Percentiles rank a stretch among this genome's conserved stretches.
phyloP scores from a whole-genome alignment of 2,797 vertebrate species.

The Chelonia mydas region DNA sequence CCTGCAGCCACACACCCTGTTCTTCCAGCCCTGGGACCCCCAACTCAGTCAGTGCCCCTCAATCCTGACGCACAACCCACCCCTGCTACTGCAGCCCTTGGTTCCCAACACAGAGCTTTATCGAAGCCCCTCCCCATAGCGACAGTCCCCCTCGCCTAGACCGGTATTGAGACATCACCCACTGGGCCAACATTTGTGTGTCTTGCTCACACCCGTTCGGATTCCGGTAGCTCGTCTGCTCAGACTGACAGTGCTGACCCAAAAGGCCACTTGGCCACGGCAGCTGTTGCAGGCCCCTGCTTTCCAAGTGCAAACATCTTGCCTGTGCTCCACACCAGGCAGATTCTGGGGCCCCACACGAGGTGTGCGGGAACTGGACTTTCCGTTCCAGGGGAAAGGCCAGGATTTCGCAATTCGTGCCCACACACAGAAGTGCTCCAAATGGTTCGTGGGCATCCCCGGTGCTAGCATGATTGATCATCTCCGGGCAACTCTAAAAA shows the following conservation, averaged over 20 bases:
- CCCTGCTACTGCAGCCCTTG: neutral
- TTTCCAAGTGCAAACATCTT: too few relatives aligned
- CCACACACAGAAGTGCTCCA: too few relatives aligned
- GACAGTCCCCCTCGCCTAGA: neutral
- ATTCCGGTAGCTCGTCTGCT: neutral
- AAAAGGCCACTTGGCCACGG: too few relatives aligned
- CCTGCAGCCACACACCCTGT: neutral
- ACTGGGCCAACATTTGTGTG: neutral
- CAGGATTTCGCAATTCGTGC: neutral
- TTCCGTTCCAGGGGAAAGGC: neutral
- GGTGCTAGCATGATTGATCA: neutral
- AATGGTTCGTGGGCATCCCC: neutral
- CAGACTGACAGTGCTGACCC: neutral
- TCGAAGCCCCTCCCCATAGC: too few relatives aligned
- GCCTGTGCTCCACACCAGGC: neutral
- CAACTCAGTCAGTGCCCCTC: neutral
- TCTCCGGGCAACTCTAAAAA: too few relatives aligned
- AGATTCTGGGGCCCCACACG: neutral
- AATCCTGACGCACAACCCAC: fast-evolving
- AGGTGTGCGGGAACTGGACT: neutral
- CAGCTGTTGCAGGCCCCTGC: too few relatives aligned
- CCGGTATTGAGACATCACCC: too few relatives aligned
- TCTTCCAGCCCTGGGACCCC: neutral
- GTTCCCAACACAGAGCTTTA: too few relatives aligned
- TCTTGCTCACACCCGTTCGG: neutral